Percentiles rank a stretch among this genome's conserved stretches.
Conservation (phyloP, 2,797 vertebrate genomes). For the Arrhamphus sclerolepis region DNA sequence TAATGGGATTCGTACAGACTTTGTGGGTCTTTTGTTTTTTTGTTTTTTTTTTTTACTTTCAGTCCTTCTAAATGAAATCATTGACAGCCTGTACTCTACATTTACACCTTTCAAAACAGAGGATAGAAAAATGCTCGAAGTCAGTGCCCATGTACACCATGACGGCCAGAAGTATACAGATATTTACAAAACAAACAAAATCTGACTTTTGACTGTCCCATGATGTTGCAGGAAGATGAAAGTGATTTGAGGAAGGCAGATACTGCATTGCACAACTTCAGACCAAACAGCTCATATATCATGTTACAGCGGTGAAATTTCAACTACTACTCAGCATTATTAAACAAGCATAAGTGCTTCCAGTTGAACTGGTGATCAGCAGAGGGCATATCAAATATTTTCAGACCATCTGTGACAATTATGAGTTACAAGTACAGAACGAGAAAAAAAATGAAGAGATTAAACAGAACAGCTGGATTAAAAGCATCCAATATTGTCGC, state of each 20-base stretch:
- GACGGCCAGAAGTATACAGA: constrained; percentile 5
- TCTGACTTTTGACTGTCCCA: constrained; percentile 5
- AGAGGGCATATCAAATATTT: not conserved
- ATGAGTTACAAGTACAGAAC: no score
- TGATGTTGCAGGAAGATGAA: constrained; percentile 6
- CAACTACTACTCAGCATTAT: no score
- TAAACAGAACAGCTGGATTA: not conserved
- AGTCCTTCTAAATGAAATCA: no score
- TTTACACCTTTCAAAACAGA: no score
- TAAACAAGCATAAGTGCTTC: not conserved
- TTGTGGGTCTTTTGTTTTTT: no score
- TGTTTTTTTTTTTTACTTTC: no score
- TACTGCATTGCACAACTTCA: not conserved
- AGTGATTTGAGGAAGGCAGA: not conserved
- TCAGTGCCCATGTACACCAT: not conserved
- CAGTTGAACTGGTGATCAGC: not conserved
- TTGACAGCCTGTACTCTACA: no score
- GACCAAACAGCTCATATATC: not conserved
- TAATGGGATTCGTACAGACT: constrained; percentile 4
- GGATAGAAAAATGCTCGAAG: not conserved
- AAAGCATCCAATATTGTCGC: constrained; percentile 12
- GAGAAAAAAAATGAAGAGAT: no score
- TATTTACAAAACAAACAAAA: constrained; percentile 32
- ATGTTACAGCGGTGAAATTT: no score
- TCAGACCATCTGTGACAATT: not conserved